phyloP scores from a whole-genome alignment of 2,113 vertebrate genomes.

The Uropsilus gracilis region DNA sequence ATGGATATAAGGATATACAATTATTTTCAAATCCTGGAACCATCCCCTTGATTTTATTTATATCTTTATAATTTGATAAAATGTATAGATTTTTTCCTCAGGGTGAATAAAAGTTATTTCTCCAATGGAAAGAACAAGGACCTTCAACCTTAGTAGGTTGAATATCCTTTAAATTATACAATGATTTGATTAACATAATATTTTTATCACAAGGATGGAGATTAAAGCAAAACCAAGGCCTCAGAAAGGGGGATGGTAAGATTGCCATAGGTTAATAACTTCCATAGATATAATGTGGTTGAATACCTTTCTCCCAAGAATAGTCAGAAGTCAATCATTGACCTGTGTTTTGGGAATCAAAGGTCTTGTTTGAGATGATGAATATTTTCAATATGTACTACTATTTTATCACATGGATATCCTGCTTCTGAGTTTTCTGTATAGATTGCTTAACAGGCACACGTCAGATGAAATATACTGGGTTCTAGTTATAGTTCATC shows the following conservation, averaged over 20 bases:
- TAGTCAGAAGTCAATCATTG: background rate
- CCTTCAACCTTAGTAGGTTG: background rate
- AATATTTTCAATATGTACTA: background rate
- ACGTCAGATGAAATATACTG: background rate
- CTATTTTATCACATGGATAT: background rate
- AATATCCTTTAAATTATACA: background rate
- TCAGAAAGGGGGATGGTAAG: background rate
- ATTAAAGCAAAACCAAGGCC: background rate
- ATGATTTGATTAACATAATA: background rate
- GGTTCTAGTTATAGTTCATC: background rate
- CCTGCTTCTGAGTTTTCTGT: background rate
- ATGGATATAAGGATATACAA: conserved; percentile 55
- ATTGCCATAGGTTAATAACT: background rate
- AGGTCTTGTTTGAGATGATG: background rate
- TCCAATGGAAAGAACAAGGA: conserved; percentile 17
- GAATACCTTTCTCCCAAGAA: background rate
- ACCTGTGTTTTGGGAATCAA: background rate
- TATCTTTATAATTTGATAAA: conserved; percentile 40
- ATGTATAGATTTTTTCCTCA: conserved; percentile 1
- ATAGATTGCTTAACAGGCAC: background rate
- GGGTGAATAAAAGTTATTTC: background rate
- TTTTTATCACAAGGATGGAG: background rate
- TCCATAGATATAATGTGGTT: accelerated
- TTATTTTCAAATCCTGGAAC: conserved; percentile 49
- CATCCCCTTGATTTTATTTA: conserved; percentile 39